Evolutionary conservation across 2,888 invertebrate species (phyloP), one percentile per base, ranked within the genome.

Genomic region (Drosophila atripex): DNA sequence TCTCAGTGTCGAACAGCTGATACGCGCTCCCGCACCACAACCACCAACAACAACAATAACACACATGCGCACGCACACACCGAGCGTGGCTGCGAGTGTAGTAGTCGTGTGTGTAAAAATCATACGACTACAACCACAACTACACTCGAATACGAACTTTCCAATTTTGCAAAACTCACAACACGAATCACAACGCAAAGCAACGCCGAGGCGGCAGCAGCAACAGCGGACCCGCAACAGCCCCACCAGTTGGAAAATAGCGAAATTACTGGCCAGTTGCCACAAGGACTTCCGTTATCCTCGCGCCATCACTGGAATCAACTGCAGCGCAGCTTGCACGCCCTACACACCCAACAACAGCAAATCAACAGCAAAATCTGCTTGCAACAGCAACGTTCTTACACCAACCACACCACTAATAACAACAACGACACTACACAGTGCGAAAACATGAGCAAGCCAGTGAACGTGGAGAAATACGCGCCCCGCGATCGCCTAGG

Each of bases 81-180:
- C 72, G 63, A 54, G 54, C 46, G 21, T 66, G 60, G 56, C 51
- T 59, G 61, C 70, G 61, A 16, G 25, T 86, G 69, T 74, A 86
- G 84, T 86, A 88, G 84, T 85, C 85, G 80, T 85, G 71, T 84
- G 78, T 85, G 84, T 83, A 83, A 86, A 79, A 89, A 89, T 89
- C 90, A 90, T 88, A 90, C 90, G 90, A 90, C 89, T 83, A 89
- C 89, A 76, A 83, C 89, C 77, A 82, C 86, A 76, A 89, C 90
- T 75, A 90, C 90, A 72, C 88, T 91, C 80, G 90, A 90, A 88
- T 90, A 89, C 89, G 89, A 90, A 87, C 89, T 91, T 86, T 88
- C 90, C 83, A 89, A 90, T 85, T 89, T 77, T 82, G 89, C 86
- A 86, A 90, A 86, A 86, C 88, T 88, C 70, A 88, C 80, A 80